Base-by-base conservation (phyloP, 2,888 invertebrate species). In the Phalera bucephala region DNA sequence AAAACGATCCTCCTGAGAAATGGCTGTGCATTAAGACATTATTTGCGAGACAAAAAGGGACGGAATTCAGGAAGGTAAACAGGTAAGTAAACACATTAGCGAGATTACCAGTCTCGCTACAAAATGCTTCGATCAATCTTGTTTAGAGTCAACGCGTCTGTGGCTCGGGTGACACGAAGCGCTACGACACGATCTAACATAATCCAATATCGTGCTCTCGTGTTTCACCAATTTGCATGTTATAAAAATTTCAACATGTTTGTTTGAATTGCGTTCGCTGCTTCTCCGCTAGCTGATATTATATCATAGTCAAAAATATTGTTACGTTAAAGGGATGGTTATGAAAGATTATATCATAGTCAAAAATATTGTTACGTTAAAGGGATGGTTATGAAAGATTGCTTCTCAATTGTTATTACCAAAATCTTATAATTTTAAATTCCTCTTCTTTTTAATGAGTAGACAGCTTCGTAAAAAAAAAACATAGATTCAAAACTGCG, bases 61-160 rank as follows among this genome's bases (percentile, higher is more conserved):
- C 63, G 58, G 66, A 64, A 65, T 63, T 57, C 57, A 52, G 57
- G 61, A 60, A 74, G 73, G 78, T 71, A 75, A 76, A 71, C 78
- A 76, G 64, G 57, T 59, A 70, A 72, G 79, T 79, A 81, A 83
- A 80, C 78, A 82, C 84, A 85, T 85, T 82, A 85, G 74, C 42
- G 59, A 67, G 74, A 83, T 83, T 80, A 74, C 70, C 59, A 56
- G 52, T 33, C 49, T 50, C 55, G 52, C 52, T 56, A 58, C 58
- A 57, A 52, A 57, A 61, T 42, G 56, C 56, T 51, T 40, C 64
- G 66, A 79, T 80, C 79, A 64, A 72, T 80, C 79, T 79, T 70
- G 65, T 67, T 68, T 52, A 57, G 60, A 45, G 45, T 38, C 32
- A 37, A 43, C 30, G 30, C 26, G 23, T 27, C 40, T n/a, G 37